Evolutionary conservation across 2,113 vertebrate species (phyloP), one percentile per base, ranked within the genome.

Genomic region (Aix galericulata): DNA sequence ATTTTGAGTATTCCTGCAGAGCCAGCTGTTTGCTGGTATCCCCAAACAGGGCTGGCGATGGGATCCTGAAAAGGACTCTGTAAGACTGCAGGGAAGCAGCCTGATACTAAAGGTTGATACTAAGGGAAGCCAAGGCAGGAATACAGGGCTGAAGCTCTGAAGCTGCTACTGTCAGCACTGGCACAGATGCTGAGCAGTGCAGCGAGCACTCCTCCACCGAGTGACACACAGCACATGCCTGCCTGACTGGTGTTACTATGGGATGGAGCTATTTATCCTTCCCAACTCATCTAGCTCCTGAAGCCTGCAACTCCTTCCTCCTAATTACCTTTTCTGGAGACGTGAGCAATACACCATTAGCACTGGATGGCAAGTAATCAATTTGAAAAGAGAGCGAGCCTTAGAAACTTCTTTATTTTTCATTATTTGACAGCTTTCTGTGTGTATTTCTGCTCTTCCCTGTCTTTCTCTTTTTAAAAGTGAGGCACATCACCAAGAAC

Each of bases 221-320:
- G 88, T 86, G 88, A 89, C 88, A 94, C 86, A 82, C 44, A 90
- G 91, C 79, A 94, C 85, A 87, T 0, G 5, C 71, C 76, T 90
- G 95, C 90, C 68, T 86, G 90, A 77, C 18, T 72, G 32, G 88
- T 86, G 83, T 88, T 95, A 94, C 86, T 88, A 93, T 3, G 68
- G 88, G 80, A 88, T 42, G 80, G 64, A 95, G 82, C 55, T 94
- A 55, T 77, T 93, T 59, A 94, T 90, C 88, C 76, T 83, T 90
- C 91, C 82, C 82, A 75, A 78, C 27, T 63, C 23, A 71, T 36
- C 55, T n/a, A 74, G 44, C 73, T 74, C 68, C 0, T 0, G 77
- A 94, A 91, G 94, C 12, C 34, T 63, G 55, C 86, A 90, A 27
- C 40, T 90, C 59, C 72, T 89, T 68, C 46, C n/a, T 78, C 80